Evolutionary conservation across 2,113 vertebrate genomes (phyloP), one percentile per base, ranked within the genome.

Genomic region (Phaethon lepturus): DNA sequence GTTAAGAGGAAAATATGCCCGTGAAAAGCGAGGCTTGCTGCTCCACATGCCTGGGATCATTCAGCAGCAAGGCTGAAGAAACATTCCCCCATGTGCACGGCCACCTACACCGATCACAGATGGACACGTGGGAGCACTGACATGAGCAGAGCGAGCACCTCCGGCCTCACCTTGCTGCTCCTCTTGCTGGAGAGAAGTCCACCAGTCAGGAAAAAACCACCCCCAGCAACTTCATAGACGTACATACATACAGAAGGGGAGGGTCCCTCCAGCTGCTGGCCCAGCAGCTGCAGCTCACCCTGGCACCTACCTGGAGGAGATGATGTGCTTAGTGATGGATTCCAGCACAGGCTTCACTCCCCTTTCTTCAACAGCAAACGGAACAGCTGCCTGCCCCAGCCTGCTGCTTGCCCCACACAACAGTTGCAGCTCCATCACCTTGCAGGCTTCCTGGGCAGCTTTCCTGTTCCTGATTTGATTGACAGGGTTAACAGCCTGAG

Each of bases 41-140:
- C 17, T 28, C 12, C 5, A 1, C 3, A 2, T 23, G 38, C n/a
- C 19, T 25, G 3, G 20, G 19, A 9, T 55, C 40, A 22, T 24
- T 3, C 50, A 28, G 45, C 1, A 47, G 44, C 73, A 28, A 29
- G 29, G 59, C 11, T 59, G 31, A 12, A 12, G 44, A 2, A 3
- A 6, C 16, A 9, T 10, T 33, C 12, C 40, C 52, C 19, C 8
- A 18, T 3, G 18, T 9, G 11, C 25, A 2, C 3, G 11, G 56
- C 17, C 8, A 10, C 55, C 26, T 3, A 4, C 15, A 3, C 1
- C 0, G 8, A 7, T 44, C 23, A 14, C 4, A 26, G 66, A 29
- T 10, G 9, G 40, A 17, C 17, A 26, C 33, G 10, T 11, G 10
- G 2, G 9, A n/a, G 42, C 73, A 42, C 13, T 9, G 35, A 9